These are phyloP conservation scores for Microhierax caerulescens DNA, from an alignment of 2,797 vertebrate genomes.

Conservation along the genomic window DNA sequence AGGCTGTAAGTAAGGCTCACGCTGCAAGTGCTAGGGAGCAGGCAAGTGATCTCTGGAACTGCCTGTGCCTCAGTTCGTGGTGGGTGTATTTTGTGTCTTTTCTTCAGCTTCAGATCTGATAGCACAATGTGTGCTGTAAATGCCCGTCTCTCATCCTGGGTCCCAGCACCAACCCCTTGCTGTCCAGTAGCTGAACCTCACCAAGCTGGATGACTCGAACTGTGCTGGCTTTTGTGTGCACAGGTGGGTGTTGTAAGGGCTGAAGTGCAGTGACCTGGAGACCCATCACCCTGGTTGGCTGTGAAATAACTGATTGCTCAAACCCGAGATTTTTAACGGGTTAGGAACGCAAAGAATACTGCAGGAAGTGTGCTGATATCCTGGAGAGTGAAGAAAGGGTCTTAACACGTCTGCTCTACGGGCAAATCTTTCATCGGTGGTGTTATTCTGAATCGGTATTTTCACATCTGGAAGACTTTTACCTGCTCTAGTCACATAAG, in stretches of 20 bases:
- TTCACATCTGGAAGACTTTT: background rate
- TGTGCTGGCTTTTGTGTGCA: rapidly evolving
- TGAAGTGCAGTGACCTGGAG: background rate
- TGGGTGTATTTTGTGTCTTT: background rate
- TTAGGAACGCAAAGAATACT: background rate
- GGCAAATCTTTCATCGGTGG: background rate
- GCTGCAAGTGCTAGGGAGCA: background rate
- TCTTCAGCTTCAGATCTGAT: background rate
- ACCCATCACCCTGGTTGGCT: background rate
- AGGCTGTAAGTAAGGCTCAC: background rate
- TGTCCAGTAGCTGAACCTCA: background rate
- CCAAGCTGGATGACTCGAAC: background rate
- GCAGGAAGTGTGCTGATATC: background rate
- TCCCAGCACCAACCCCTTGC: background rate
- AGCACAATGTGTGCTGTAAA: background rate
- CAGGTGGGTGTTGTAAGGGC: background rate
- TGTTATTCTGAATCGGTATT: rapidly evolving
- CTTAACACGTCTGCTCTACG: background rate
- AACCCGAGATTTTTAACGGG: background rate
- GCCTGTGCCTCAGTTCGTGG: background rate
- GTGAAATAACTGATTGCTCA: background rate
- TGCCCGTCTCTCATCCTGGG: background rate
- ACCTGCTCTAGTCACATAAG: background rate
- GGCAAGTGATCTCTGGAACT: background rate
- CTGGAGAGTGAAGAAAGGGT: background rate